Evolutionary conservation across 2,797 vertebrate genomes (phyloP), one percentile per base, ranked within the genome.

Genomic region (Acanthopagrus latus): DNA sequence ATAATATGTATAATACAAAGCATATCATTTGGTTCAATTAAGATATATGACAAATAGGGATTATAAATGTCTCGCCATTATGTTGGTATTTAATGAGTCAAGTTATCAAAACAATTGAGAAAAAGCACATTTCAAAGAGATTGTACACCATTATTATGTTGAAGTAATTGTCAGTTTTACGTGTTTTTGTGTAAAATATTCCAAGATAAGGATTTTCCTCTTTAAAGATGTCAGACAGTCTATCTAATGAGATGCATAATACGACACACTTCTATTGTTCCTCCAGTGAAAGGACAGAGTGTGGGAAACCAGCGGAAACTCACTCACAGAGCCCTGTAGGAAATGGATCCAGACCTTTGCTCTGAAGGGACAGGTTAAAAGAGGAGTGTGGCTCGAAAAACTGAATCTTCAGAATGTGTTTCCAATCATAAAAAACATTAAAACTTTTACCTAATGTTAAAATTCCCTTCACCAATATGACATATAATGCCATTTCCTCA

Each of bases 221-320:
- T 50, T 50, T 50, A 12, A 50, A 50, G 47, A 33, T 1, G 7
- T 50, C 7, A n/a, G 18, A 50, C 5, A 7, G 9, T n/a, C 18
- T 10, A 0, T 50, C 17, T 27, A 9, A 69, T 2, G 54, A 47
- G 60, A 27, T 63, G 51, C 46, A 70, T 80, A 69, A 88, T 85
- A 17, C 63, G 71, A 20, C 89, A 92, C 88, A 83, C 89, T 82
- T 86, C 79, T 69, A 73, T 92, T 92, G 85, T 87, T 71, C 29
- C 12, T 67, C 14, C 64, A 65, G 16, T 85, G 23, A 80, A 70
- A 78, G 65, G 71, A 70, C 62, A 76, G 41, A 81, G 72, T 90
- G 82, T 89, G 87, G 74, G 84, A 90, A 90, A 80, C 75, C 60
- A 75, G 56, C 72, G 68, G 62, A 88, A 74, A 48, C 47, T 78